Evolutionary conservation across 2,888 invertebrate genomes (phyloP).

Genomic region (Eremobia ochroleuca): DNA sequence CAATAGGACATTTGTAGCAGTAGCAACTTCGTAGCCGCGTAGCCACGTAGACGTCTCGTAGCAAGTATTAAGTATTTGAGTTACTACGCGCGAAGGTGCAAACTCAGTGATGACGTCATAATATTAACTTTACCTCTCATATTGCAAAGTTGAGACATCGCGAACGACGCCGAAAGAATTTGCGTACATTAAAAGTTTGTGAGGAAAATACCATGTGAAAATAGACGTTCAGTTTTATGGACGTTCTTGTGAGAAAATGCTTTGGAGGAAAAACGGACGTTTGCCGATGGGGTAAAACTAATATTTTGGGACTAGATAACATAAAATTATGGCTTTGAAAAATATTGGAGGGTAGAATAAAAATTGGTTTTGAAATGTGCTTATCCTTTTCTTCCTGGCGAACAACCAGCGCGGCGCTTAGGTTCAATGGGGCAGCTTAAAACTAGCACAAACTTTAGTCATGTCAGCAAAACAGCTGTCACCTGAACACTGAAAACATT

Average conservation of each 20-base stretch:
- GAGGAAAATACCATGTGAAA: conserved; percentile 37
- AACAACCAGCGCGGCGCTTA: background rate
- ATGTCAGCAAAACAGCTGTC: background rate
- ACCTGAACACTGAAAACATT: background rate
- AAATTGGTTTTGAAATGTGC: background rate
- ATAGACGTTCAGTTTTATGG: conserved; percentile 24
- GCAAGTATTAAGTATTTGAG: conserved; percentile 57
- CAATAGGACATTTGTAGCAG: conserved; percentile 33
- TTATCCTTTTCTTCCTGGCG: background rate
- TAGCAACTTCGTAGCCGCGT: conserved; percentile 41
- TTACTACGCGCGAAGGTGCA: conserved; percentile 56
- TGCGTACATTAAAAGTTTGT: conserved; percentile 62
- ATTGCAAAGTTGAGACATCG: conserved; percentile 42
- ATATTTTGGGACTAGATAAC: background rate
- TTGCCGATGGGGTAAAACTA: background rate
- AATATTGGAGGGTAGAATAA: background rate
- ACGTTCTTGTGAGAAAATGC: background rate
- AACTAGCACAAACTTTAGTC: background rate
- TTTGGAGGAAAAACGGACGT: background rate
- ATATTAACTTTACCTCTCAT: conserved; percentile 50
- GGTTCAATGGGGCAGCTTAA: background rate
- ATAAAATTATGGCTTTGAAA: background rate
- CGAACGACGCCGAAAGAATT: conserved; percentile 40
- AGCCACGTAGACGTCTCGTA: conserved; percentile 50
- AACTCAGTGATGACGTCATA: conserved; percentile 54